Evolutionary conservation across 2,113 vertebrate species (phyloP).

Genomic region (Dermatemys mawii): DNA sequence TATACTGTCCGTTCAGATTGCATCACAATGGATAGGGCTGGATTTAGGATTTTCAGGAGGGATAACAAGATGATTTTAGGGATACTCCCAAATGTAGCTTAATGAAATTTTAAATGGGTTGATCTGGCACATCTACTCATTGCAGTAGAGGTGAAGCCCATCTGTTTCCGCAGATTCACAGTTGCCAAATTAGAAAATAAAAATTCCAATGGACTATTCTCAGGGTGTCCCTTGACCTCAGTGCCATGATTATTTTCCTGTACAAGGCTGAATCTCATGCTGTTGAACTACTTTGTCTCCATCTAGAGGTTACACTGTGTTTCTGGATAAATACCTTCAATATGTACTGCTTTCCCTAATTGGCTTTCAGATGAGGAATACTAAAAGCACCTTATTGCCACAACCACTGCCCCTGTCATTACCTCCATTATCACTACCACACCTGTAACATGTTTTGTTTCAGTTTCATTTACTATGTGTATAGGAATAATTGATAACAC

Average conservation of each 20-base stretch:
- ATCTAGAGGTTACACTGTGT: background rate
- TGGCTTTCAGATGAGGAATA: no score
- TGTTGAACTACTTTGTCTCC: background rate
- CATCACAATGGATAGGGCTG: background rate
- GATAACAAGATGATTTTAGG: background rate
- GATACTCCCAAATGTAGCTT: background rate
- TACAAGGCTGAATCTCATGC: background rate
- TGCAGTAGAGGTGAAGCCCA: background rate
- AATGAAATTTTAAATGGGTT: background rate
- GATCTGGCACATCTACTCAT: background rate
- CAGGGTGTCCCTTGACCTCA: background rate
- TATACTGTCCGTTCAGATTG: background rate
- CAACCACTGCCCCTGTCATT: no score
- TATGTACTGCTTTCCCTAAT: no score
- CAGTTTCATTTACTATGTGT: background rate
- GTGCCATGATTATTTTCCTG: background rate
- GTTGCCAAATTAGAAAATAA: background rate
- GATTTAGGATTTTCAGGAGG: background rate
- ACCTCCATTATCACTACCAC: no score
- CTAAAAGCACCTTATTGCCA: no score
- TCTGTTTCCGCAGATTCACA: background rate
- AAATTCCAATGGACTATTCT: background rate
- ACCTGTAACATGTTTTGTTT: no score
- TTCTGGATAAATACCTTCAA: no score
- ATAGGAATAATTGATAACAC: conserved; percentile 29